Conservation (phyloP, 1,140 invertebrate species). For the Pomacea maculata region DNA sequence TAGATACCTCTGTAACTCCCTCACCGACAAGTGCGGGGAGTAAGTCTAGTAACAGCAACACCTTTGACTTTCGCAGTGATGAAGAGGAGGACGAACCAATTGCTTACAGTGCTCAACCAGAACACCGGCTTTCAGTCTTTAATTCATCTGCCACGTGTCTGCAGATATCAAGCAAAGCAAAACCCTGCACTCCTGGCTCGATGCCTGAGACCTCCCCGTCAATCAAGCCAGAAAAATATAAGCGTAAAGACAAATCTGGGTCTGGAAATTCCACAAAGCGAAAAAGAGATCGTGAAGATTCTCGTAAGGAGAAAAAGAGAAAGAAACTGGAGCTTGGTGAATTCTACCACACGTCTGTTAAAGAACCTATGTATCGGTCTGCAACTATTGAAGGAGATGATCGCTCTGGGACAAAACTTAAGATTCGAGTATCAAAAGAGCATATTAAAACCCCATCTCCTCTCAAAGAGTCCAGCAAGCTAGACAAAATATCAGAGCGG, state of each 20-base stretch:
- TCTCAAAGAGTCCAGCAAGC: slow-evolving; percentile 8
- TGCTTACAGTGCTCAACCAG: not conserved
- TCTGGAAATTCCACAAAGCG: slow-evolving; percentile 50
- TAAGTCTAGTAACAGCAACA: slow-evolving; percentile 25
- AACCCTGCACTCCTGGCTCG: slow-evolving; percentile 30
- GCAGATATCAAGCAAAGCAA: slow-evolving; percentile 50
- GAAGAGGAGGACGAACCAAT: slow-evolving; percentile 46
- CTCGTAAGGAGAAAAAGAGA: slow-evolving; percentile 52
- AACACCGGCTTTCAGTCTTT: slow-evolving; percentile 29
- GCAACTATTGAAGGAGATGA: slow-evolving; percentile 42
- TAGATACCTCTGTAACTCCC: slow-evolving; percentile 13
- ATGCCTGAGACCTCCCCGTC: slow-evolving; percentile 33
- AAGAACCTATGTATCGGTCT: slow-evolving; percentile 45
- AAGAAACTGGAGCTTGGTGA: slow-evolving; percentile 46
- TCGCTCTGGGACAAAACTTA: slow-evolving; percentile 46
- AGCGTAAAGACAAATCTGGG: slow-evolving; percentile 48
- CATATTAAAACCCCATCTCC: slow-evolving; percentile 7
- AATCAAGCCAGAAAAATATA: slow-evolving; percentile 49
- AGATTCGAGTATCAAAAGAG: slow-evolving; percentile 44
- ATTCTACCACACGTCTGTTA: slow-evolving; percentile 26
- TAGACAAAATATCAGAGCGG: slow-evolving; percentile 2
- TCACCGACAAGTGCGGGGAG: slow-evolving; percentile 18
- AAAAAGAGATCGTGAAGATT: slow-evolving; percentile 54
- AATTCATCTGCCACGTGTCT: slow-evolving; percentile 49
- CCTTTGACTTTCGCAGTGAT: slow-evolving; percentile 57